Evolutionary conservation across 2,888 invertebrate species (phyloP).

Genomic region (Argyra leucocephala): DNA sequence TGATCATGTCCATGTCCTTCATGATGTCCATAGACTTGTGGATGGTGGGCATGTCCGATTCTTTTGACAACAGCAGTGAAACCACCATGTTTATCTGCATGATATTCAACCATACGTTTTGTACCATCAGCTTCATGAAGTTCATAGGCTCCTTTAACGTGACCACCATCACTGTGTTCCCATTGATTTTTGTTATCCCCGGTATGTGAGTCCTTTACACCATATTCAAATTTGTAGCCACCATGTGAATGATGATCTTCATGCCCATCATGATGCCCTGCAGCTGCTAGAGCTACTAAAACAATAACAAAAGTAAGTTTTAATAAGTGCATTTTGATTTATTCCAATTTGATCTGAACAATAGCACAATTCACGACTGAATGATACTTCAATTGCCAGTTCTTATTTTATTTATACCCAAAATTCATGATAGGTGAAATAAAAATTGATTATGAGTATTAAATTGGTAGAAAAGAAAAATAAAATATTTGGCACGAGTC

Average conservation of each 20-base stretch:
- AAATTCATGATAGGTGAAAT: too few species aligned
- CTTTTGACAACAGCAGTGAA: constrained; percentile 46
- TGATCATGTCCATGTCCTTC: too few species aligned
- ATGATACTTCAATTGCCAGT: background rate
- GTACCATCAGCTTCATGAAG: constrained; percentile 46
- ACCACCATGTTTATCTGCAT: constrained; percentile 45
- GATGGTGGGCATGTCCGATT: constrained; percentile 40
- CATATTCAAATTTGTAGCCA: constrained; percentile 45
- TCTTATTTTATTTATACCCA: too few species aligned
- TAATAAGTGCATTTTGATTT: background rate
- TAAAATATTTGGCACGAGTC: too few species aligned
- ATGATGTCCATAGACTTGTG: too few species aligned
- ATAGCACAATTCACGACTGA: background rate
- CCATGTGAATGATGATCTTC: constrained; percentile 44
- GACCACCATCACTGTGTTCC: constrained; percentile 47
- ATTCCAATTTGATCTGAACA: background rate
- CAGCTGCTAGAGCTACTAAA: constrained; percentile 15
- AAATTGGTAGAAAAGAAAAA: too few species aligned
- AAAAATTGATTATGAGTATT: too few species aligned
- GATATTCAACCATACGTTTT: constrained; percentile 46
- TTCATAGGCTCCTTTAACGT: constrained; percentile 44
- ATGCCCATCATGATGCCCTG: constrained; percentile 21
- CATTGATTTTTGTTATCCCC: constrained; percentile 46
- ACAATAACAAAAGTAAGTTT: constrained; percentile 1
- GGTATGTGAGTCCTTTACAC: constrained; percentile 45